Evolutionary conservation across 2,797 vertebrate genomes (phyloP).

Genomic region (Eulemur coronatus): DNA sequence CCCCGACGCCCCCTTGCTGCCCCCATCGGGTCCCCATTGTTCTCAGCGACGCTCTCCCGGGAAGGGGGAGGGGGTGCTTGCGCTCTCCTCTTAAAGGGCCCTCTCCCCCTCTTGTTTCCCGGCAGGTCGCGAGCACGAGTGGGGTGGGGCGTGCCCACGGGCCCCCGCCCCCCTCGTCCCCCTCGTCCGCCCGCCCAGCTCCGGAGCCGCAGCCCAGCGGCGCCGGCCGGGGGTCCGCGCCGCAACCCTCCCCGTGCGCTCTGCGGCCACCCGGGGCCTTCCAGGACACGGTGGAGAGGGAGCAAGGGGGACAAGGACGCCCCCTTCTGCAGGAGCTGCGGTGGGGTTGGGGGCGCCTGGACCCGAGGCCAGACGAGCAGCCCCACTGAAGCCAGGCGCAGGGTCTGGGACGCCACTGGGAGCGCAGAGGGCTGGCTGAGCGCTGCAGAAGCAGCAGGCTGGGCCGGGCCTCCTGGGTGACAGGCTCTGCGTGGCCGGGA

Average conservation of each 20-base stretch:
- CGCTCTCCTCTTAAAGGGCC: constrained; percentile 59
- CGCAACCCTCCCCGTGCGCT: neutral
- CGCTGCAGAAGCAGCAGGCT: constrained; percentile 34
- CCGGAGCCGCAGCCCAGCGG: neutral
- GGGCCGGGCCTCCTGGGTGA: constrained; percentile 4
- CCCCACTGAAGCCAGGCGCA: neutral
- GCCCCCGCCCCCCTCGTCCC: constrained; percentile 70
- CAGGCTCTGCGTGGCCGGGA: constrained; percentile 36
- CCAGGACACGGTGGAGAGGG: neutral
- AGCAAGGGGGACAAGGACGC: neutral
- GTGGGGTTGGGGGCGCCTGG: constrained; percentile 51
- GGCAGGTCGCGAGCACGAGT: constrained; percentile 68
- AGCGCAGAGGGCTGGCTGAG: neutral
- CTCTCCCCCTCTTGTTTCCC: constrained; percentile 32
- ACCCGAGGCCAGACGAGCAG: neutral
- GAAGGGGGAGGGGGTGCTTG: constrained; percentile 62
- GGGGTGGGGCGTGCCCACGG: constrained; percentile 75
- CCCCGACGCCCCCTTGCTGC: neutral
- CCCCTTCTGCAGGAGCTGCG: constrained; percentile 56
- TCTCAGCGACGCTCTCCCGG: constrained; percentile 57
- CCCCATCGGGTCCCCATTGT: constrained; percentile 74
- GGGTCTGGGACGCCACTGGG: neutral
- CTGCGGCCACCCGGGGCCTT: neutral
- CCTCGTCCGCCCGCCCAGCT: neutral
- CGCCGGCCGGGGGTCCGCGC: neutral